Evolutionary conservation across 2,888 invertebrate genomes (phyloP), one percentile per base, ranked within the genome.

Genomic region (Anthophora plumipes): DNA sequence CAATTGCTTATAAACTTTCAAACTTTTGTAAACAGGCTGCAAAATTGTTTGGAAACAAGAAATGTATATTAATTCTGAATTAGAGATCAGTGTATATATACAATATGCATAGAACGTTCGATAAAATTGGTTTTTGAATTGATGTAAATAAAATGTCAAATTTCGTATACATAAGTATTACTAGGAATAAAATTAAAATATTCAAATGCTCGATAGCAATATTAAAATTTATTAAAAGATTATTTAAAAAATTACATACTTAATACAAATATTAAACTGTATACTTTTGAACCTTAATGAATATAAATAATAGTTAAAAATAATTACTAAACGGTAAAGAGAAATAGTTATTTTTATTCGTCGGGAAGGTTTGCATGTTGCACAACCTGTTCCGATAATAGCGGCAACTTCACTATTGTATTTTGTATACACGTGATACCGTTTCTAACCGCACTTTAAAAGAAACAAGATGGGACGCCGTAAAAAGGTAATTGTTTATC

Each of bases 401-500:
- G 14, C 12, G 25, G 1, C 57, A 72, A 72, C 63, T 57, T 71
- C 25, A 54, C 41, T 1, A 0, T n/a, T 22, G 5, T 55, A 20
- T 31, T 9, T 60, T 41, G 41, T 64, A 8, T 60, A 73, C 79
- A 83, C 85, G 87, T 86, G 85, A 43, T 46, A 9, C 9, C n/a
- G 6, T 72, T 43, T 46, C 20, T 79, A 85, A 79, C 70, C 78
- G 77, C 14, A 48, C 67, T 59, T 43, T 39, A 14, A 37, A 70
- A 6, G 11, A 66, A 8, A 39, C 50, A 78, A 52, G 43, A 88
- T 88, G 88, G 89, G 74, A 17, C 84, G 74, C 0, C 75, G 37
- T 22, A 87, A 69, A 54, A 88, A 87, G 85, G 88, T 88, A 79
- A 61, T 37, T 50, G 59, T 73, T 61, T 64, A 61, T 25, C 1